phyloP scores from a whole-genome alignment of 2,888 invertebrate genomes.

The Caenorhabditis sp. region DNA sequence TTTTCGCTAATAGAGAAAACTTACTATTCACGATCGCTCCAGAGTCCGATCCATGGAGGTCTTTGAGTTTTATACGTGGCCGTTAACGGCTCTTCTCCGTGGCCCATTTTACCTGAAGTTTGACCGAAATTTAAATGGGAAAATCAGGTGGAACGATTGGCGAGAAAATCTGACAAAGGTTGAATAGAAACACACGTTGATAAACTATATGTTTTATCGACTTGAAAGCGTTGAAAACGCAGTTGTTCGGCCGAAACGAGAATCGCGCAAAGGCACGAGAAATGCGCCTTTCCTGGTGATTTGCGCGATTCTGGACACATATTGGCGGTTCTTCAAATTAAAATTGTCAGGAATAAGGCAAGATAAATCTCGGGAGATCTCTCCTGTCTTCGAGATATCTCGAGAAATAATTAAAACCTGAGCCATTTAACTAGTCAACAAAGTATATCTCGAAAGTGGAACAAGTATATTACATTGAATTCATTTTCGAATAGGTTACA shows the following conservation, averaged over 20 bases:
- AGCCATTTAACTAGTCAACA: too few species aligned
- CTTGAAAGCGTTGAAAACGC: constrained; percentile 15
- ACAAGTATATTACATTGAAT: too few species aligned
- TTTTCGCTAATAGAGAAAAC: constrained; percentile 32
- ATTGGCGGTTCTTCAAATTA: constrained; percentile 7
- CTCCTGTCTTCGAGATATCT: too few species aligned
- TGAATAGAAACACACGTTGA: not conserved
- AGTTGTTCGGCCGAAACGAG: constrained; percentile 22
- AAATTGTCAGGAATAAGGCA: not conserved
- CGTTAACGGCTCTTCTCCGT: constrained; percentile 76
- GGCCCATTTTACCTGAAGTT: constrained; percentile 70
- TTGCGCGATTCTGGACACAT: constrained; percentile 8
- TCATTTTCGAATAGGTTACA: too few species aligned
- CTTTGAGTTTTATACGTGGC: constrained; percentile 78
- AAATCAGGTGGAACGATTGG: not conserved
- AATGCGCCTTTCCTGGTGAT: not conserved
- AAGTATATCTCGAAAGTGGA: too few species aligned
- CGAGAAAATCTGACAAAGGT: not conserved
- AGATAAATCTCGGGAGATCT: too few species aligned
- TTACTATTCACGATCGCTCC: constrained; percentile 79
- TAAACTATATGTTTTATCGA: not conserved
- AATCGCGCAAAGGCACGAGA: constrained; percentile 19
- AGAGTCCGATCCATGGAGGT: constrained; percentile 80
- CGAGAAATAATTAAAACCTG: not conserved
- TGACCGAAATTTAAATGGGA: too few species aligned